Percentiles rank a stretch among this genome's conserved stretches.
Evolutionary conservation across 2,797 vertebrate genomes (phyloP).

Genomic region (Hirundo rustica): DNA sequence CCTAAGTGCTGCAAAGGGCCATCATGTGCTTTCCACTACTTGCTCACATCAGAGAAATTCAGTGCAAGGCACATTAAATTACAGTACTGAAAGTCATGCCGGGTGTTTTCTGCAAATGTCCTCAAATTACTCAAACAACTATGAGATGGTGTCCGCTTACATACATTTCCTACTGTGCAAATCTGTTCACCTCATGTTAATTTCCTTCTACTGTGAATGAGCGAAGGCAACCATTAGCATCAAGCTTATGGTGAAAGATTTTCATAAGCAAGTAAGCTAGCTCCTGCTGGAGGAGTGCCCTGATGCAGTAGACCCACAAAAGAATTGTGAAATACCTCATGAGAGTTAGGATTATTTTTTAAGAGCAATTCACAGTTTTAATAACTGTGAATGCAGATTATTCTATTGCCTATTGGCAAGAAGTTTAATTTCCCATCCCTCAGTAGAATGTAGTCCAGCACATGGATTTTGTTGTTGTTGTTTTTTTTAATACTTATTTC

Average conservation of each 20-base stretch:
- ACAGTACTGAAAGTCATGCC: not conserved
- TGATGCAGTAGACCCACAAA: not conserved
- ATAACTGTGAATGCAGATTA: not conserved
- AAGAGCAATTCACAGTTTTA: not conserved
- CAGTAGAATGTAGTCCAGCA: not conserved
- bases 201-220: not conserved
- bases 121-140: not conserved
- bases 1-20: not conserved
- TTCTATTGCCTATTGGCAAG: not conserved
- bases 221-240: not conserved
- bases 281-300: not conserved
- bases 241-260: not conserved
- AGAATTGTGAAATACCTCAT: not conserved
- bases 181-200: not conserved
- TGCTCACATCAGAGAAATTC: not conserved
- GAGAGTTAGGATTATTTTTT: not conserved
- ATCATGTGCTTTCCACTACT: not conserved
- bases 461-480: accelerated
- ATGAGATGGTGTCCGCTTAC: not conserved
- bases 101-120: not conserved
- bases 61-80: not conserved
- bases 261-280: not conserved
- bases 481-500: not conserved
- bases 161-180: not conserved
- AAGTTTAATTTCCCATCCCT: not conserved